Conservation (phyloP, 1,140 invertebrate species). For the Aplysia californica region DNA sequence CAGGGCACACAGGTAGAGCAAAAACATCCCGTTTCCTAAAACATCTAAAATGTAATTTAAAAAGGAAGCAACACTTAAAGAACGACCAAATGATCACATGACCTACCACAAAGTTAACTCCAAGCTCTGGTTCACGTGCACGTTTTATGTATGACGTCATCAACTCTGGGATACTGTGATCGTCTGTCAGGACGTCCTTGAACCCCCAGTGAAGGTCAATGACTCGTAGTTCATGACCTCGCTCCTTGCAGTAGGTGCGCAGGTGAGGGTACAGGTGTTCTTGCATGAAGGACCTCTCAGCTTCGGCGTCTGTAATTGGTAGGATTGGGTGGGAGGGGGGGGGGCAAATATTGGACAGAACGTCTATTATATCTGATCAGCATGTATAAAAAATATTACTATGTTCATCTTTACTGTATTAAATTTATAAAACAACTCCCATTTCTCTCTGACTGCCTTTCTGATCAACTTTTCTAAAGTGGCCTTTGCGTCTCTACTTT, state of each 20-base stretch:
- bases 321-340: neutral
- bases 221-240: slow-evolving; percentile 55
- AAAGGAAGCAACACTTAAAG: too few species aligned
- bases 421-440: too few species aligned
- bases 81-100: too few species aligned
- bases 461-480: too few species aligned
- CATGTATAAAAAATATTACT: too few species aligned
- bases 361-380: too few species aligned
- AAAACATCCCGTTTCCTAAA: too few species aligned
- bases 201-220: slow-evolving; percentile 97
- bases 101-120: slow-evolving; percentile 82
- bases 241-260: slow-evolving; percentile 89
- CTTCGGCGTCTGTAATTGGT: slow-evolving; percentile 47
- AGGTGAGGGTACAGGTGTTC: slow-evolving; percentile 87
- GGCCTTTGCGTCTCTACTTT: neutral
- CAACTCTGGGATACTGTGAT: slow-evolving; percentile 96
- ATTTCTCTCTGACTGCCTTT: too few species aligned
- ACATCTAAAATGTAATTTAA: too few species aligned
- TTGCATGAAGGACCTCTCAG: slow-evolving; percentile 47
- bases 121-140: slow-evolving; percentile 92
- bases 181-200: slow-evolving; percentile 91
- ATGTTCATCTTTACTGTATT: too few species aligned
- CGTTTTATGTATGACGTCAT: slow-evolving; percentile 97
- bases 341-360: neutral
- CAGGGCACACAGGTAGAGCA: too few species aligned